Evolutionary conservation across 2,888 invertebrate genomes (phyloP), one percentile per base, ranked within the genome.

Genomic region (Perithous albicinctus): DNA sequence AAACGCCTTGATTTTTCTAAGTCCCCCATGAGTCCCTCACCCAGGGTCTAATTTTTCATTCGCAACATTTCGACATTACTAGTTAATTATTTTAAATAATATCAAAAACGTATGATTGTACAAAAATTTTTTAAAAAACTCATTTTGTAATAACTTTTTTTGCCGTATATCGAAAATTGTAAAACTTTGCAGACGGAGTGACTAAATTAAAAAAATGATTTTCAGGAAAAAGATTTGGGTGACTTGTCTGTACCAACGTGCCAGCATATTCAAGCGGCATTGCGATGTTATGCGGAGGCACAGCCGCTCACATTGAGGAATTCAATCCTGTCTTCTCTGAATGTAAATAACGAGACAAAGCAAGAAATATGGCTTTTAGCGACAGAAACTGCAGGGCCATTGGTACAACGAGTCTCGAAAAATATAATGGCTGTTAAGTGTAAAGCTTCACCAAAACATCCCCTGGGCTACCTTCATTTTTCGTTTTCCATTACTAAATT

Each of bases 401-500:
- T 96, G 18, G 96, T 96, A 2, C 96, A 96, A 91, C 93, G 95
- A 85, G 95, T 96, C 29, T 95, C 96, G 0, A 95, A 95, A 89
- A 94, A 94, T 88, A 95, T 95, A 41, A 95, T 96, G 95, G 96
- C 95, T 63, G 96, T 96, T 1, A 95, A 95, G 89, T 96, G 96
- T 89, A 95, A 95, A 90, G 94, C 94, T 7, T 94, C 94, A 69
- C 93, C 94, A 0, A 95, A 95, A 84, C 95, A 96, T 89, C 96
- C 96, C 0, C 93, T 96, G 23, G 96, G 96, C 8, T 96, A 95
- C 90, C 93, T 96, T 41, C 96, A 96, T 91, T 95, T 96, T 89
- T 94, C 94, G 85, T 95, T 96, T 88, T 94, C 94, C 88, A 93
- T 92, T 56, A 92, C 93, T n/a, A 94, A 93, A 88, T 89, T 91